phyloP scores from a whole-genome alignment of 2,113 vertebrate genomes.

The Bothrops jararaca region DNA sequence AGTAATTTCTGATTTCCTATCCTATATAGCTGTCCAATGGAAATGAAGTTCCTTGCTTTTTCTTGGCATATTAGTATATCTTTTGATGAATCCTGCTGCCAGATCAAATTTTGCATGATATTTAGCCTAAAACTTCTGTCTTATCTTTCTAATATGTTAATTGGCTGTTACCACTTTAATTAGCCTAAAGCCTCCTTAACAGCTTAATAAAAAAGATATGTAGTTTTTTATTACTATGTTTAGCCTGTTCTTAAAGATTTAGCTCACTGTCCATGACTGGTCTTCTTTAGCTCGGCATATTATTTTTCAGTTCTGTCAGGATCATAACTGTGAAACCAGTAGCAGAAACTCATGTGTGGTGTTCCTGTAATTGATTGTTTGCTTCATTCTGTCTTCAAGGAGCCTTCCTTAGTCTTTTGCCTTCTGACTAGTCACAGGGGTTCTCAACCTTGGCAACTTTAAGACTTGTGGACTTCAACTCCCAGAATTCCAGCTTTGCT shows the following conservation, averaged over 20 bases:
- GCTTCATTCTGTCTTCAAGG: neutral
- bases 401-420: neutral
- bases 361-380: neutral
- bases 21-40: neutral
- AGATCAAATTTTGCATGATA: neutral
- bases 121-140: conserved; percentile 13
- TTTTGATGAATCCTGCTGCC: neutral
- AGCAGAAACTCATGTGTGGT: neutral
- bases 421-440: neutral
- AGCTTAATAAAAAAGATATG: conserved; percentile 13
- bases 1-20: conserved; percentile 23
- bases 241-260: neutral
- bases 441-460: no score
- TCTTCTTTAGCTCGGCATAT: neutral
- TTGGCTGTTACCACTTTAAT: neutral
- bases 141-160: conserved; percentile 4
- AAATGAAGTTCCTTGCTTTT: neutral
- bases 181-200: conserved; percentile 2
- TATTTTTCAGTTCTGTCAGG: neutral
- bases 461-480: no score
- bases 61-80: conserved; percentile 1
- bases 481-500: no score
- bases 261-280: conserved; percentile 1
- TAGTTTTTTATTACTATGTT: neutral
- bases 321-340: neutral